These are phyloP conservation scores for Chaenodraco wilsoni DNA, from an alignment of 2,797 vertebrate genomes.

Conservation along the genomic window DNA sequence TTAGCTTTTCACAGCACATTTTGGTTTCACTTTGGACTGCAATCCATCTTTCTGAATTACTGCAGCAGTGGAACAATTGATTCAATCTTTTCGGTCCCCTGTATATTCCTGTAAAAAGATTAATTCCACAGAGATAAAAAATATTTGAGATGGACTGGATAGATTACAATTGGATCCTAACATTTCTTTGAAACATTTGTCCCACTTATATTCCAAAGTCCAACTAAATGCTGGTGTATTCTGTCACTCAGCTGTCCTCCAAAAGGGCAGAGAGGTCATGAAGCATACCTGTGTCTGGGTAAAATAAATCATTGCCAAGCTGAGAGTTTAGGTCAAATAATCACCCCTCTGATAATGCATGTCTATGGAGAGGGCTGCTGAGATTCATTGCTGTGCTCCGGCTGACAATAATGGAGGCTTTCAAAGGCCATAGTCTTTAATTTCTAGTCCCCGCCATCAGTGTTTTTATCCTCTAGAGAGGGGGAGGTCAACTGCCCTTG, in stretches of 20 bases:
- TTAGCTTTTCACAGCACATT: slow-evolving; percentile 74
- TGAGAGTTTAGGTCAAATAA: slow-evolving; percentile 82
- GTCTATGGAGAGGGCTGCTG: slow-evolving; percentile 62
- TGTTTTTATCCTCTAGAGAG: slow-evolving; percentile 77
- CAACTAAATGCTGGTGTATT: slow-evolving; percentile 16
- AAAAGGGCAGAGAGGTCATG: slow-evolving; percentile 57
- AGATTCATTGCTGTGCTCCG: slow-evolving; percentile 77
- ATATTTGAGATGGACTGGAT: slow-evolving; percentile 38
- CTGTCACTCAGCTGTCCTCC: slow-evolving; percentile 43
- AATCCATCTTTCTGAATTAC: slow-evolving; percentile 74
- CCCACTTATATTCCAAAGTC: slow-evolving; percentile 31
- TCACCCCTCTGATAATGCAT: slow-evolving; percentile 78
- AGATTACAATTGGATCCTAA: slow-evolving; percentile 34
- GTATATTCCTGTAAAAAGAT: slow-evolving; percentile 63
- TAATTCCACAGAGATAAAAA: slow-evolving; percentile 41
- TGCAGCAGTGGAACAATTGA: slow-evolving; percentile 65
- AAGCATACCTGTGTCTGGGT: slow-evolving; percentile 58
- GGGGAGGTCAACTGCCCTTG: slow-evolving; percentile 75
- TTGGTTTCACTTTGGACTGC: slow-evolving; percentile 61
- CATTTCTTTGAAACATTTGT: slow-evolving; percentile 33
- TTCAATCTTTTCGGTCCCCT: slow-evolving; percentile 65
- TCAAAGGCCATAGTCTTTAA: slow-evolving; percentile 83
- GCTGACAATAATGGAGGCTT: slow-evolving; percentile 81
- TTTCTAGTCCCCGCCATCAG: slow-evolving; percentile 79
- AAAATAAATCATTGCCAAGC: slow-evolving; percentile 75